Evolutionary conservation across 1,140 invertebrate species (phyloP).

Genomic region (Aplysia californica): DNA sequence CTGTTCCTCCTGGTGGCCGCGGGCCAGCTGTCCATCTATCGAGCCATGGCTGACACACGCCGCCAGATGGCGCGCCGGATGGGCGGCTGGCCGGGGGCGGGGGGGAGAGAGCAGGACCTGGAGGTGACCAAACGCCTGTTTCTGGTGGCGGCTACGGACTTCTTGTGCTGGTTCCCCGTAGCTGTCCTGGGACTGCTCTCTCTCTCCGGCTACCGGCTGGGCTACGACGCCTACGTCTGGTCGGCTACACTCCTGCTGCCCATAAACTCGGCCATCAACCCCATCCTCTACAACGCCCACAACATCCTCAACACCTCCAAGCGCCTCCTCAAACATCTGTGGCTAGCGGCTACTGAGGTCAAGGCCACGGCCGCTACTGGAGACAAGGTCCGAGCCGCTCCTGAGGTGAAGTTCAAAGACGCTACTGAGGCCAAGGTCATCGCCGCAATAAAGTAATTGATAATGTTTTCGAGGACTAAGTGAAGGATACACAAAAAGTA

Average conservation of each 20-base stretch:
- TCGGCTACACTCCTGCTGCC: constrained; percentile 36
- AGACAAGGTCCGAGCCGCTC: too few species aligned
- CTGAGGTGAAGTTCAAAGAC: too few species aligned
- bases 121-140: constrained; percentile 40
- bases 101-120: constrained; percentile 51
- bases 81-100: too few species aligned
- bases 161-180: constrained; percentile 48
- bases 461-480: too few species aligned
- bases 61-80: constrained; percentile 3
- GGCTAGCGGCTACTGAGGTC: too few species aligned
- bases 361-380: too few species aligned
- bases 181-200: constrained; percentile 44
- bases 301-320: too few species aligned
- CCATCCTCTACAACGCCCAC: constrained; percentile 39
- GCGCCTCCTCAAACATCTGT: too few species aligned
- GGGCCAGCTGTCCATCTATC: constrained; percentile 33
- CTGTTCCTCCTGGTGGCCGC: constrained; percentile 31
- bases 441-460: too few species aligned
- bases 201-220: constrained; percentile 28
- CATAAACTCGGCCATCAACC: constrained; percentile 44
- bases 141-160: constrained; percentile 41
- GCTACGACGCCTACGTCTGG: constrained; percentile 38
- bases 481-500: too few species aligned
- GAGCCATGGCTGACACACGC: constrained; percentile 28
- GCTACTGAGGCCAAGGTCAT: too few species aligned